phyloP scores from a whole-genome alignment of 2,113 vertebrate species.

The Nothoprocta pentlandii region DNA sequence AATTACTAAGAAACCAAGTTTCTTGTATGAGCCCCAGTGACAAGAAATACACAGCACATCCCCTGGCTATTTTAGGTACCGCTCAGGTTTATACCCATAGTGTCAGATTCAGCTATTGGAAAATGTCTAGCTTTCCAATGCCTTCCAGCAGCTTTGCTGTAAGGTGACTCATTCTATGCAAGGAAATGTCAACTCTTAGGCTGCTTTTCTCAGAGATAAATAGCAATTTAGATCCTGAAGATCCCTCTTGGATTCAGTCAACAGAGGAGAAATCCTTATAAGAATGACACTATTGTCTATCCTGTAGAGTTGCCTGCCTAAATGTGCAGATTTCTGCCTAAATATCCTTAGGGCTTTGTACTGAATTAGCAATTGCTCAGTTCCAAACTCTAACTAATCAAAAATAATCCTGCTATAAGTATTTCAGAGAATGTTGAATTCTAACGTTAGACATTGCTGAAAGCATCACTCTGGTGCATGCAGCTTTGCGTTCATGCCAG shows the following conservation, averaged over 20 bases:
- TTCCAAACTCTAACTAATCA: background rate
- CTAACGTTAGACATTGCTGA: background rate
- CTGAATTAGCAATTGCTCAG: background rate
- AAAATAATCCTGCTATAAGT: background rate
- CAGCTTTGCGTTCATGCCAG: background rate
- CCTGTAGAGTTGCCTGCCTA: background rate
- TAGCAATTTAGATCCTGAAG: background rate
- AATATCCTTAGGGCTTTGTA: background rate
- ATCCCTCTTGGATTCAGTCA: background rate
- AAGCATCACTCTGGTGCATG: background rate
- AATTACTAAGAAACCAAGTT: background rate
- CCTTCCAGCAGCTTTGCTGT: background rate
- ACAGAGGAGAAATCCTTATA: background rate
- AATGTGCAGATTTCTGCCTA: background rate
- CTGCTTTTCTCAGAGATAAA: background rate
- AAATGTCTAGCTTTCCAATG: background rate
- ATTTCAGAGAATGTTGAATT: background rate
- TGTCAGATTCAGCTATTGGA: background rate
- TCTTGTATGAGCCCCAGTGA: background rate
- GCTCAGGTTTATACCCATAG: background rate
- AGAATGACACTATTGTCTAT: background rate
- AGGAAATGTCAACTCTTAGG: background rate
- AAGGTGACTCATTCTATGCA: background rate
- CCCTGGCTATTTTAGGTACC: background rate
- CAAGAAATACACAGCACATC: background rate